Evolutionary conservation across 1,140 invertebrate species (phyloP).

Genomic region (Batillaria attramentaria): DNA sequence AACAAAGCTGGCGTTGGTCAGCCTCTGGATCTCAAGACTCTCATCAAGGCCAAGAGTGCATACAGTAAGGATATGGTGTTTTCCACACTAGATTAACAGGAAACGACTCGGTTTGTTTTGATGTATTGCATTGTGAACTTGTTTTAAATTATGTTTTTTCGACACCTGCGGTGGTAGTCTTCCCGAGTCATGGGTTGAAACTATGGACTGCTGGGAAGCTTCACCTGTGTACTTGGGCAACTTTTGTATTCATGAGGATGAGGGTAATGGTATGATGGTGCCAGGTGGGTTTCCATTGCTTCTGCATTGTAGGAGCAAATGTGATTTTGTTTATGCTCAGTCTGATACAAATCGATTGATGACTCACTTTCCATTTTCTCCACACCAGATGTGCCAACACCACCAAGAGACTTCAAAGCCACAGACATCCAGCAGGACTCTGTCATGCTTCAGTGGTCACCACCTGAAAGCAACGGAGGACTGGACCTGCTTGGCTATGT

Average conservation of each 20-base stretch:
- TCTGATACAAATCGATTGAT: too few relatives aligned
- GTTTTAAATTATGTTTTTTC: background rate
- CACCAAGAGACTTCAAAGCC: conserved; percentile 57
- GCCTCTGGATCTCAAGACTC: conserved; percentile 84
- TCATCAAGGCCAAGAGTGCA: conserved; percentile 87
- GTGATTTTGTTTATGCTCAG: too few relatives aligned
- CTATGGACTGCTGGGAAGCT: too few relatives aligned
- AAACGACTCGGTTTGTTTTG: too few relatives aligned
- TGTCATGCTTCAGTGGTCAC: conserved; percentile 82
- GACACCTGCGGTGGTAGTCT: too few relatives aligned
- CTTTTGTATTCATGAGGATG: background rate
- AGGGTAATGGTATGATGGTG: too few relatives aligned
- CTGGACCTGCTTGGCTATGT: conserved; percentile 92
- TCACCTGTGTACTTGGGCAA: too few relatives aligned
- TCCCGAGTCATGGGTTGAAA: too few relatives aligned
- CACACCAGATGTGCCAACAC: conserved; percentile 63
- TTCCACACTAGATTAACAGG: too few relatives aligned
- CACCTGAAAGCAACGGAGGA: conserved; percentile 97
- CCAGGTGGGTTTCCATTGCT: background rate
- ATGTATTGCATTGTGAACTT: too few relatives aligned
- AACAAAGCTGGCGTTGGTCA: conserved; percentile 97
- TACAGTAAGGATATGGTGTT: conserved; percentile 67
- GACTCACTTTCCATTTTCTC: too few relatives aligned
- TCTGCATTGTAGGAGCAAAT: too few relatives aligned
- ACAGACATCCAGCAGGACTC: conserved; percentile 63